Base-by-base conservation (phyloP, 2,888 invertebrate species). In the Craniophora ligustri region DNA sequence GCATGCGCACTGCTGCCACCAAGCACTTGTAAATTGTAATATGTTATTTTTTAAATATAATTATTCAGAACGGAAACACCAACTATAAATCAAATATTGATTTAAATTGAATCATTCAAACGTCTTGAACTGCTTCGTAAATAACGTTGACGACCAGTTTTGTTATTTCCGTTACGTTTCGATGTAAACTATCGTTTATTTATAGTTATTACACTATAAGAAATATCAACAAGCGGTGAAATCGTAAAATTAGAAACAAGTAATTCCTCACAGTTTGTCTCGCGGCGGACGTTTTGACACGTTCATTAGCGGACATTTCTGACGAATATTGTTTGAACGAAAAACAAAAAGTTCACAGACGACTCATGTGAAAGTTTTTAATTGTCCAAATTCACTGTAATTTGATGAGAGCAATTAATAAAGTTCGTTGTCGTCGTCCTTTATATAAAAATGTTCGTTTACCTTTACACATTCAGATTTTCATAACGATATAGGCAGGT, bases 1-100 rank as follows among this genome's bases (percentile, higher is more conserved):
- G 79, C 75, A 72, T 67, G 61, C 64, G 48, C 58, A 51, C 61
- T 58, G 72, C 62, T 66, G 60, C 75, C 62, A 49, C 40, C 53
- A 39, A 38, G 4, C n/a, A 10, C n/a, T n/a, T 26, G 45, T 44
- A 36, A n/a, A 46, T 56, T 48, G 41, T 42, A 44, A 41, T 50
- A 31, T 45, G 49, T 55, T 65, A 55, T 72, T 73, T 72, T 68
- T 58, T 54, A n/a, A 46, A 59, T 74, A 5, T 66, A 72, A 72
- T 72, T 66, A 72, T 66, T 46, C 11, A 45, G 54, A 68, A 50
- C 75, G 66, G 72, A 73, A 68, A 72, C 46, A 44, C 47, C 47
- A 35, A 51, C 47, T 48, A 63, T 68, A 68, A 68, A 66, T 75
- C 53, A 56, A 28, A 36, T 5, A 44, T 63, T 54, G 39, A 72